Evolutionary conservation across 2,888 invertebrate species (phyloP), one percentile per base, ranked within the genome.

Genomic region (Oasisia sp.): DNA sequence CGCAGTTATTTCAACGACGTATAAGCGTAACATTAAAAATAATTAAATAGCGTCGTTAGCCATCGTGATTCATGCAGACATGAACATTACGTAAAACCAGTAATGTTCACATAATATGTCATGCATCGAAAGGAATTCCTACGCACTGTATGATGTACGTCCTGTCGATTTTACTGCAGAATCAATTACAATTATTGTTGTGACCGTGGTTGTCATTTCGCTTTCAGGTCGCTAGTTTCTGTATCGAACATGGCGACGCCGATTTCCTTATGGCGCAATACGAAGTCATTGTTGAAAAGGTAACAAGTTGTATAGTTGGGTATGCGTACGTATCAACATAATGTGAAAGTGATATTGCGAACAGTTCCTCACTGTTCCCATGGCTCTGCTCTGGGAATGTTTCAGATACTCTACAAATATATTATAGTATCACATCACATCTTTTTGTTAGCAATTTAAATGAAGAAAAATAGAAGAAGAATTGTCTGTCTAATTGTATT

Each of bases 261-360:
- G 74, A 92, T 4, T 45, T 93, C 0, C 89, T 93, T 32, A 91
- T 91, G 91, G 92, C 93, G 19, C 93, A 92, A 14, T 93, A 89
- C n/a, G n/a, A n/a, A n/a, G n/a, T n/a, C 91, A 91, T 56, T 19
- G 93, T 93, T 12, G 74, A 44, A 58, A 91, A 91, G 32, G 89
- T 93, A 32, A 50, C 74, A 27, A 19, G 27, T 58, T 58, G 19
- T 58, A n/a, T n/a, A n/a, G n/a, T n/a, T 58, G 58, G 19, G 14
- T 58, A 14, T 58, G 58, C 14, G 9, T 58, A 14, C 19, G 14
- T 19, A 74, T 7, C 74, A 93, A 12, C 94, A 94, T 12, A 94
- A 94, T 92, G 5, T 19, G 9, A 14, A 56, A 7, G 74, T 74
- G 74, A 74, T 74, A 74, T 74, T 50, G 9, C 50, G 9, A 50